These are phyloP conservation scores for Stratiomys singularior DNA, from an alignment of 2,888 invertebrate species.

Conservation along the genomic window DNA sequence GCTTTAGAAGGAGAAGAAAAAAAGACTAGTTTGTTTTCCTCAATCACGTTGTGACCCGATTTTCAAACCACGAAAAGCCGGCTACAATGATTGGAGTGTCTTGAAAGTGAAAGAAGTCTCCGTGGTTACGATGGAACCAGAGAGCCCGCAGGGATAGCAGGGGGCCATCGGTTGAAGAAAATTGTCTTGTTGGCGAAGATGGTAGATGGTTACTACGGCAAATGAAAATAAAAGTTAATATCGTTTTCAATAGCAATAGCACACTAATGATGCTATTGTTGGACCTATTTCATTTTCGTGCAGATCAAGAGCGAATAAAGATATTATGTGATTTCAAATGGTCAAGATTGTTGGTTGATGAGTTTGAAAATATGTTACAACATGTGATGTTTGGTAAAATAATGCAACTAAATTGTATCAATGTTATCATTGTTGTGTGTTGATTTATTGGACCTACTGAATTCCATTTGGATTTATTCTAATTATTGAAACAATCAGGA, in stretches of 20 bases:
- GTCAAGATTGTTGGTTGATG: too few species aligned
- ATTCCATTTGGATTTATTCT: too few species aligned
- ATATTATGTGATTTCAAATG: too few species aligned
- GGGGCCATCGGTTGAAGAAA: constrained; percentile 7
- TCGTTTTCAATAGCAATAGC: constrained; percentile 34
- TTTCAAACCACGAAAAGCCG: constrained; percentile 44
- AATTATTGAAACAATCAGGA: too few species aligned
- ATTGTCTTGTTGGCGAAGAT: constrained; percentile 1
- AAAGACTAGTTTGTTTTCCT: constrained; percentile 5
- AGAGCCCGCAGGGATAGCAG: neutral
- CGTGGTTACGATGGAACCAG: neutral
- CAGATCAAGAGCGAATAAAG: neutral
- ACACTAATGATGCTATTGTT: constrained; percentile 3
- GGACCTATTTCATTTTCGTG: constrained; percentile 16
- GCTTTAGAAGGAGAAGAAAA: too few species aligned
- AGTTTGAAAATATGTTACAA: too few species aligned
- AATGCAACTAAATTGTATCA: too few species aligned
- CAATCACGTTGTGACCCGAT: constrained; percentile 48
- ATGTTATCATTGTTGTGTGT: too few species aligned
- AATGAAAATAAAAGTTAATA: constrained; percentile 43
- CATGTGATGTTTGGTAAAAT: too few species aligned
- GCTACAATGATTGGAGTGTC: constrained; percentile 22
- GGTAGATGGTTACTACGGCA: neutral
- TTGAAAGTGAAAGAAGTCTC: constrained; percentile 38
- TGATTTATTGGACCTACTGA: too few species aligned